These are phyloP conservation scores for Falco rusticolus DNA, from an alignment of 2,797 vertebrate species.

Conservation along the genomic window DNA sequence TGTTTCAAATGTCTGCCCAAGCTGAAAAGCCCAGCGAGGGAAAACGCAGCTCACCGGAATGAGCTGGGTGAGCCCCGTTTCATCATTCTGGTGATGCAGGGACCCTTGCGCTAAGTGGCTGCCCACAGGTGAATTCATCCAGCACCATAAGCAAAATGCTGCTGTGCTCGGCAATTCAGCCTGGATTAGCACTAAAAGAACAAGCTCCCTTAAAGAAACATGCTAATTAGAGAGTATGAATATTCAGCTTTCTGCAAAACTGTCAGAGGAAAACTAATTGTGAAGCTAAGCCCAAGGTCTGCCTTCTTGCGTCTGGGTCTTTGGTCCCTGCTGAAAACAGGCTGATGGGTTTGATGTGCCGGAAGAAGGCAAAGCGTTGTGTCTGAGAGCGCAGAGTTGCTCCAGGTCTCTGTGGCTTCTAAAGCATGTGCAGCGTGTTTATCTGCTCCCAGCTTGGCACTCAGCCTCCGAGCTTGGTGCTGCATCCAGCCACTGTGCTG, in stretches of 20 bases:
- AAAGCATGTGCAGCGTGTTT: background rate
- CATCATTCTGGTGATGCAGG: background rate
- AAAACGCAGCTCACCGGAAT: accelerated
- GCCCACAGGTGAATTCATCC: background rate
- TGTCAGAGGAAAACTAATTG: background rate
- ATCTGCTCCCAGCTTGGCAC: background rate
- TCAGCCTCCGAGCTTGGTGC: background rate
- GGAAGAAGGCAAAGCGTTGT: background rate
- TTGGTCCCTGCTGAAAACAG: background rate
- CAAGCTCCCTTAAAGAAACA: slow-evolving; percentile 9
- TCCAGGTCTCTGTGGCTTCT: background rate
- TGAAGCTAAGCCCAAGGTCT: background rate
- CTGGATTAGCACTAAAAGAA: background rate
- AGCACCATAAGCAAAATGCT: background rate
- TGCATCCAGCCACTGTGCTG: background rate
- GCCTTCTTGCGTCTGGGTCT: background rate
- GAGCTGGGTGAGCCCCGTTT: background rate
- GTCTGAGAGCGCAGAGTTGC: background rate
- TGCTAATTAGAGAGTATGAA: background rate
- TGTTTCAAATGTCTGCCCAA: background rate
- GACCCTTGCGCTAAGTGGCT: background rate
- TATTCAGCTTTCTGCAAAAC: background rate
- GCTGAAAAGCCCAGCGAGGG: background rate
- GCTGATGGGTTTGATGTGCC: background rate
- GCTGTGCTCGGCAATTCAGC: background rate